A percentile compares a stretch with the other conserved stretches of the same genome.
phyloP scores from a whole-genome alignment of 2,797 vertebrate genomes.

The Squalus acanthias region DNA sequence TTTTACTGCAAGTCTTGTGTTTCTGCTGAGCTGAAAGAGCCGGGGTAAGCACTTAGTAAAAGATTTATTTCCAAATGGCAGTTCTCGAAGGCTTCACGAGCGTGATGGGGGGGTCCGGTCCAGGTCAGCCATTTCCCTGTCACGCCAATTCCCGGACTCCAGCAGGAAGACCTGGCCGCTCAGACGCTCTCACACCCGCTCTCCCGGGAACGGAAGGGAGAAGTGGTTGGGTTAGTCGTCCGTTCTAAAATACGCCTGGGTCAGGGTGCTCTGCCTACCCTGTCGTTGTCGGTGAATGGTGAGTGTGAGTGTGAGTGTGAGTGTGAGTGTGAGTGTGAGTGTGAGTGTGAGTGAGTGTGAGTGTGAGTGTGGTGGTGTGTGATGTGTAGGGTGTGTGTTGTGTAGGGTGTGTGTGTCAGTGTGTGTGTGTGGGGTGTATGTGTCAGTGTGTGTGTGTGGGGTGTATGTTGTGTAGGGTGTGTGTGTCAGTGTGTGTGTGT shows the following conservation, averaged over 20 bases:
- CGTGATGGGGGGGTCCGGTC: neutral
- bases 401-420: no score
- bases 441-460: no score
- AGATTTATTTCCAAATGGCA: neutral
- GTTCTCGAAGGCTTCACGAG: neutral
- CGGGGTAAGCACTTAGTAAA: neutral
- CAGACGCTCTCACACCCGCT: neutral
- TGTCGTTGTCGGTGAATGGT: neutral
- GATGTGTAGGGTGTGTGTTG: no score
- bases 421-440: no score
- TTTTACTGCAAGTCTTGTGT: neutral
- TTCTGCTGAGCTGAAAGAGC: neutral
- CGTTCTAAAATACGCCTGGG: neutral
- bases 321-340: no score
- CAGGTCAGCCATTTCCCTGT: neutral
- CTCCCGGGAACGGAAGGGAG: neutral
- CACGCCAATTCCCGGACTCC: neutral
- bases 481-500: no score
- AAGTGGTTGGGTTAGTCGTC: neutral
- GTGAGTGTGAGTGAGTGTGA: no score
- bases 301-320: no score
- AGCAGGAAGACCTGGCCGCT: neutral
- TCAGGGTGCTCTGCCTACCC: neutral
- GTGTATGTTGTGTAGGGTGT: no score
- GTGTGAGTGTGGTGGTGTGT: no score